Base-by-base conservation (phyloP, 92 coral and sea anemone genomes). In the Paramuricea clavata region DNA sequence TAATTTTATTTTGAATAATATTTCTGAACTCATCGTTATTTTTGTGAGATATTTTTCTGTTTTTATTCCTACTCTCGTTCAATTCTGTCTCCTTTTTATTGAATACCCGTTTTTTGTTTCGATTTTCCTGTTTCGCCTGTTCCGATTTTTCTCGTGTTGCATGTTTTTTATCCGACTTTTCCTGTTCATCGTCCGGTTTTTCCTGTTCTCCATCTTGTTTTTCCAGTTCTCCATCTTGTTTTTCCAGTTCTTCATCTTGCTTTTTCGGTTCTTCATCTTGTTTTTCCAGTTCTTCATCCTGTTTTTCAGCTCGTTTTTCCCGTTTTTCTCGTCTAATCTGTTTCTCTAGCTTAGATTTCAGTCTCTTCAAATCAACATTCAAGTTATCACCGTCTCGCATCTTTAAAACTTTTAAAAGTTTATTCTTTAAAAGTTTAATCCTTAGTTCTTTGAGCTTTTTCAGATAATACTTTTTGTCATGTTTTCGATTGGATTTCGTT, bases 331-430 rank as follows among this genome's bases (percentile, higher is more conserved):
- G 71, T 59, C 59, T 79, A 1, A 0, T 73, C 26, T 52, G 22
- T 11, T 74, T 23, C 34, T 43, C 67, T 1, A 76, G 52, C 47
- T 76, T 52, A 19, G 65, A 47, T 76, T 28, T 52, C 30, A 76
- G 23, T 43, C 67, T 49, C 21, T 49, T 76, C 30, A 76, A 49
- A 19, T 61, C 49, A 4, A 35, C 6, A n/a, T 33, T 47, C 23
- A 26, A 11, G n/a, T 39, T 79, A 31, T 59, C 84, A 2, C 47
- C 54, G 31, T 72, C 50, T 9, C 30, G 52, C 56, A 72, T 31
- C 17, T 57, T 79, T 28, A 79, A 79, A 61, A 79, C 73, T 34
- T 26, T 34, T 39, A 78, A 36, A 7, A 78, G 52, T 27, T 78
- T 78, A 0, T 32, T 26, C 22, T 78, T 79, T 15, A 79, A 79